phyloP scores from a whole-genome alignment of 2,888 invertebrate genomes.

The Eilema sororculum region DNA sequence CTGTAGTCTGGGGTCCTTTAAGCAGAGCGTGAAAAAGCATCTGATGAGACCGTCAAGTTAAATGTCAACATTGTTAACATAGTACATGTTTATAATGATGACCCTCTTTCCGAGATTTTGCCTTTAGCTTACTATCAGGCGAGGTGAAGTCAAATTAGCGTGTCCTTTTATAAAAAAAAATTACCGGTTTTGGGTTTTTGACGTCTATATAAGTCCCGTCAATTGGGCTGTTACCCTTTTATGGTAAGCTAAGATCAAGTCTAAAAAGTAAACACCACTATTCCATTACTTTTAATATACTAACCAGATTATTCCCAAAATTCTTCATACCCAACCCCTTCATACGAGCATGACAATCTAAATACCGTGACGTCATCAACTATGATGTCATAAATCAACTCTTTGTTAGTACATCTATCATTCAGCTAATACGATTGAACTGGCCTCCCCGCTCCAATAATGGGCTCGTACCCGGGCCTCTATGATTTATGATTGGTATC shows the following conservation, averaged over 20 bases:
- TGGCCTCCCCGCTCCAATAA: slow-evolving; percentile 17
- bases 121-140: too few relatives aligned
- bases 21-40: too few relatives aligned
- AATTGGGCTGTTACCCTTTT: too few relatives aligned
- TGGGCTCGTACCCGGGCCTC: slow-evolving; percentile 8
- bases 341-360: slow-evolving; percentile 16
- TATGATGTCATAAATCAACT: slow-evolving; percentile 21
- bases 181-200: too few relatives aligned
- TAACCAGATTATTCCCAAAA: neutral
- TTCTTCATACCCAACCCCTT: neutral
- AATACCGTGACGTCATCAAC: slow-evolving; percentile 9
- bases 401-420: slow-evolving; percentile 48
- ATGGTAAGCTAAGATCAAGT: neutral
- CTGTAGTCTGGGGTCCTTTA: too few relatives aligned
- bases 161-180: too few relatives aligned
- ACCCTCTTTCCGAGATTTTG: too few relatives aligned
- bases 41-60: too few relatives aligned
- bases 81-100: too few relatives aligned
- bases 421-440: slow-evolving; percentile 45
- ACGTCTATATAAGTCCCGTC: too few relatives aligned
- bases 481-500: slow-evolving; percentile 23
- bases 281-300: neutral
- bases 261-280: neutral
- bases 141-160: too few relatives aligned
- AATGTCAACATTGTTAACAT: too few relatives aligned